Conservation (phyloP, 1,140 invertebrate species). For the Cyclargus thomasi region DNA sequence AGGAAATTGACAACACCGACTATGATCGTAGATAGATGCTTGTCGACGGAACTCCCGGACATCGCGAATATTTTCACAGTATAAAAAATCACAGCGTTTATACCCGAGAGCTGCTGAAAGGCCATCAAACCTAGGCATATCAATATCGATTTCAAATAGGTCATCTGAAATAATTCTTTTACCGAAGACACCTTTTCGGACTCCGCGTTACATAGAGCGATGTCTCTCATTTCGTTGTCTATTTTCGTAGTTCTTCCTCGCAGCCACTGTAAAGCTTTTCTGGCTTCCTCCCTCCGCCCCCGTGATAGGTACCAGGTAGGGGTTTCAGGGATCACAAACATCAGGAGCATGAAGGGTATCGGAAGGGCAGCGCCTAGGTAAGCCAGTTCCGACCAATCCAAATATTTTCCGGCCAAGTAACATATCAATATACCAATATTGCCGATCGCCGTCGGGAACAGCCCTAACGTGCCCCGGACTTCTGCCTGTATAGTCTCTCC, state of each 20-base stretch:
- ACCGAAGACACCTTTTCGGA: constrained; percentile 74
- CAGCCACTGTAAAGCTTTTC: constrained; percentile 86
- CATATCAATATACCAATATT: constrained; percentile 90
- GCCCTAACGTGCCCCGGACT: constrained; percentile 89
- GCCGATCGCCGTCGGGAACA: constrained; percentile 92
- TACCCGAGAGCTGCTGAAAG: constrained; percentile 95
- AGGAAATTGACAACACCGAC: constrained; percentile 92
- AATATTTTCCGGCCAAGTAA: constrained; percentile 84
- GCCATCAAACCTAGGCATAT: constrained; percentile 93
- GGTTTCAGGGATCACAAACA: constrained; percentile 92
- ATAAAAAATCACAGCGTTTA: constrained; percentile 96
- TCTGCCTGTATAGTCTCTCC: constrained; percentile 94
- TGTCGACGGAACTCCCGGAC: constrained; percentile 84
- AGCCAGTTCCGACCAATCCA: constrained; percentile 88
- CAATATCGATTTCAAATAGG: constrained; percentile 83
- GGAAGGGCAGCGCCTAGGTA: constrained; percentile 84
- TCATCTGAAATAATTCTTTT: constrained; percentile 79
- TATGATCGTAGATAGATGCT: constrained; percentile 86
- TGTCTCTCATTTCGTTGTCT: constrained; percentile 86
- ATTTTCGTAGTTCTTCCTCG: constrained; percentile 86
- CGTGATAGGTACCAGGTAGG: constrained; percentile 91
- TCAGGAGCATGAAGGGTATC: constrained; percentile 84
- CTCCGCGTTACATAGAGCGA: constrained; percentile 84
- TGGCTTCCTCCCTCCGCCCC: constrained; percentile 82
- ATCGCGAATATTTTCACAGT: constrained; percentile 90